A percentile compares a stretch with the other conserved stretches of the same genome.
Conservation (phyloP, 2,797 vertebrate genomes). For the Choloepus didactylus region DNA sequence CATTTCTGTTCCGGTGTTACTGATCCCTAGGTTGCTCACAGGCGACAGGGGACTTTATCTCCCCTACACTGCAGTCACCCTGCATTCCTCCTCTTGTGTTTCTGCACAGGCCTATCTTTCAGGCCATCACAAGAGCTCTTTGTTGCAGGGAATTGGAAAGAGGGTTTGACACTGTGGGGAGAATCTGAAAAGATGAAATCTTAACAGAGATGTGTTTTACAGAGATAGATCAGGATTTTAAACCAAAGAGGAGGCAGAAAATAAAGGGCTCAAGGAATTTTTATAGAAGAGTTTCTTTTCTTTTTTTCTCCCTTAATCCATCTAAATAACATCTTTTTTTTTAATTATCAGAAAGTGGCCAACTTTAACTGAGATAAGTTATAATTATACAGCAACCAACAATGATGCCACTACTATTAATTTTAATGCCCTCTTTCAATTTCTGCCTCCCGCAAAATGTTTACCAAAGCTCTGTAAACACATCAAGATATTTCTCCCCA, state of each 20-base stretch:
- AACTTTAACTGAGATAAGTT: slow-evolving; percentile 12
- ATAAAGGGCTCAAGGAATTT: slow-evolving; percentile 3
- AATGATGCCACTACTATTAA: neutral
- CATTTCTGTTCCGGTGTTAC: neutral
- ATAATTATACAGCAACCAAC: neutral
- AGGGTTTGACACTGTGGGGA: slow-evolving; percentile 8
- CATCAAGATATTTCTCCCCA: neutral
- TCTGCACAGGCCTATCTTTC: slow-evolving; percentile 7
- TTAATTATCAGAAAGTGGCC: neutral
- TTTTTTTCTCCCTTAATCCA: neutral
- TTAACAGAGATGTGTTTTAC: neutral
- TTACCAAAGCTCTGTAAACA: neutral
- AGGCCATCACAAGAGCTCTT: slow-evolving; percentile 21
- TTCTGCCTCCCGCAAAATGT: neutral
- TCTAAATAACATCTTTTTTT: slow-evolving; percentile 14
- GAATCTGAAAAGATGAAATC: slow-evolving; percentile 31
- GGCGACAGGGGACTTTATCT: neutral
- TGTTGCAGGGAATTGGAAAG: slow-evolving; percentile 16
- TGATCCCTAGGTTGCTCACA: fast-evolving
- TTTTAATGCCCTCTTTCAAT: neutral
- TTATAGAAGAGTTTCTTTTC: neutral
- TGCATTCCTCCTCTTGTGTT: neutral
- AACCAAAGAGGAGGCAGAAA: neutral
- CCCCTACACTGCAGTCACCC: neutral
- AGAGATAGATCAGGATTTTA: neutral